phyloP scores from a whole-genome alignment of 2,888 invertebrate species.

The Aricia artaxerxes region DNA sequence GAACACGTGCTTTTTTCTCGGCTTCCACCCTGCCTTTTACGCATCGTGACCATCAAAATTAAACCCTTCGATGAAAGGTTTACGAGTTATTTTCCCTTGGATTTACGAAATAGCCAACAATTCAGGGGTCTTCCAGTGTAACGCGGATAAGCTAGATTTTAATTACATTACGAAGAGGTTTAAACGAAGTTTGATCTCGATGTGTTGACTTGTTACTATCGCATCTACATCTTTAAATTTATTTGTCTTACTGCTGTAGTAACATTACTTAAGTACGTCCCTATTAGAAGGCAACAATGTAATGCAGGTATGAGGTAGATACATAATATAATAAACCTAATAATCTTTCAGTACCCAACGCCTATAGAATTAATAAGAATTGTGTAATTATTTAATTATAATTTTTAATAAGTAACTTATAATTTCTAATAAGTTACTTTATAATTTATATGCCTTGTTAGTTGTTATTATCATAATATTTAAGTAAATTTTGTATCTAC shows the following conservation, averaged over 20 bases:
- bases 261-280: not conserved
- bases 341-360: no score
- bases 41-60: slow-evolving; percentile 41
- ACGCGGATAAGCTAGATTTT: slow-evolving; percentile 75
- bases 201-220: slow-evolving; percentile 30
- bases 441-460: no score
- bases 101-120: slow-evolving; percentile 54
- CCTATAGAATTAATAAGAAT: no score
- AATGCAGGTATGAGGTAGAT: not conserved
- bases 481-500: not conserved
- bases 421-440: no score
- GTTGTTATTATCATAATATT: no score
- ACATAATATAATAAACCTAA: no score
- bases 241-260: not conserved
- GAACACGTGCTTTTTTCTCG: slow-evolving; percentile 80
- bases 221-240: slow-evolving; percentile 28
- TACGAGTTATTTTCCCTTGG: slow-evolving; percentile 47
- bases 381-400: no score
- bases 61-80: slow-evolving; percentile 43
- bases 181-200: slow-evolving; percentile 51
- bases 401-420: no score
- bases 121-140: slow-evolving; percentile 68
- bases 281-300: not conserved
- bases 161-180: slow-evolving; percentile 65
- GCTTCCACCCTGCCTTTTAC: slow-evolving; percentile 54